A percentile compares a stretch with the other conserved stretches of the same genome.
phyloP scores from a whole-genome alignment of 2,113 vertebrate species.

The Ploceus nigricollis region DNA sequence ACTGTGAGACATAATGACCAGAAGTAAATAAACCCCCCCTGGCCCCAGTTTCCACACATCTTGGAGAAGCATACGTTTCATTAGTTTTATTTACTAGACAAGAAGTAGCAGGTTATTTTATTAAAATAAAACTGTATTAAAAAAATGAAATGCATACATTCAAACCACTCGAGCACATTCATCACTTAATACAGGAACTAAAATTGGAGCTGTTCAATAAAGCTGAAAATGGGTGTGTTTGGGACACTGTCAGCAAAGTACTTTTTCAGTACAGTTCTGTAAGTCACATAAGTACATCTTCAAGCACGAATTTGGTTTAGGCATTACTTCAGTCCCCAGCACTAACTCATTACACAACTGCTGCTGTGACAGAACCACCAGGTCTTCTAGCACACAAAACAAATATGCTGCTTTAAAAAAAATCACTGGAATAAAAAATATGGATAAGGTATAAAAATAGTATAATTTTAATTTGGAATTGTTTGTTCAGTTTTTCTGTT shows the following conservation, averaged over 20 bases:
- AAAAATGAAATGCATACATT: neutral
- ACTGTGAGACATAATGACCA: neutral
- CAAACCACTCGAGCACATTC: neutral
- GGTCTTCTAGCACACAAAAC: neutral
- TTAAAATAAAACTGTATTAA: neutral
- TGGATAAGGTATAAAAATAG: conserved; percentile 27
- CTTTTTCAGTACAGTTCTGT: neutral
- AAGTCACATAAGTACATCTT: neutral
- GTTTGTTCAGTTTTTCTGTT: neutral
- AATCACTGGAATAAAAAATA: neutral
- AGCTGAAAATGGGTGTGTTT: neutral
- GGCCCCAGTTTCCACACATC: neutral
- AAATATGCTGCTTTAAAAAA: neutral
- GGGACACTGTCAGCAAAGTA: neutral
- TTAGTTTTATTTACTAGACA: conserved; percentile 52
- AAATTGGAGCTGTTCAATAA: neutral
- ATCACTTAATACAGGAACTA: neutral
- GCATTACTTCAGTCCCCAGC: neutral
- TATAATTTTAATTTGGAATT: neutral
- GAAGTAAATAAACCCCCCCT: neutral
- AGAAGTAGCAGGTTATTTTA: conserved; percentile 29
- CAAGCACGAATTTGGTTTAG: neutral
- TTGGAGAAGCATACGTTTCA: neutral
- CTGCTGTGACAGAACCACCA: neutral
- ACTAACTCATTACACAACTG: neutral